Base-by-base conservation (phyloP, 2,113 vertebrate species). In the Nibea coibor region DNA sequence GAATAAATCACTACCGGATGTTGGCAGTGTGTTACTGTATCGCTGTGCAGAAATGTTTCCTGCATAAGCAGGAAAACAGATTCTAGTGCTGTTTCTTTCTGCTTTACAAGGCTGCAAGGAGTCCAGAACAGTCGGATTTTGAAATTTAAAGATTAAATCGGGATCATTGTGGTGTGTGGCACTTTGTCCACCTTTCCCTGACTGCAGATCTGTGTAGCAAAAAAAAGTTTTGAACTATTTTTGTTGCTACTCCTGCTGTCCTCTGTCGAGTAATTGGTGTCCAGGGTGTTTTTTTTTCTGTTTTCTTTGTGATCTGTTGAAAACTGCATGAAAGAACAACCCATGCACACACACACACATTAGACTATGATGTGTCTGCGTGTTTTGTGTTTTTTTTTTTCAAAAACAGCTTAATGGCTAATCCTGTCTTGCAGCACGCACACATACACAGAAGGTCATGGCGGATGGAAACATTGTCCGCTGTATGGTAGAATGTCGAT, bases 401-500 rank as follows among this genome's bases (percentile, higher is more conserved):
- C 45, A 72, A 78, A 85, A 75, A 79, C 81, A 81, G 81, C 86
- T 80, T 88, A 68, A 81, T 86, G 69, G 78, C 66, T 83, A 78
- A 88, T 85, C 87, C 77, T 56, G 82, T 87, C 67, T 80, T 78
- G 31, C 50, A 67, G 78, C 43, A 47, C 82, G 68, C 28, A 45
- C 43, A 45, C 43, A 45, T 54, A 75, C 71, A 78, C 67, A 83
- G 88, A 93, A 90, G 90, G 90, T 89, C 87, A 88, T 67, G 59
- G 81, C 39, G 79, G 88, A 92, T 86, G 89, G 83, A 87, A 90
- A 87, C 86, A 64, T 70, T 81, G 89, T 80, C 82, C 75, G 53
- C 71, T 75, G 68, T 72, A 80, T 78, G 77, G 79, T 81, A 84
- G 83, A 82, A 92, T 90, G 90, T 93, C 91, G 76, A 93, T 93